Evolutionary conservation across 1,140 invertebrate genomes (phyloP), one percentile per base, ranked within the genome.

Genomic region (Ylistrum balloti): DNA sequence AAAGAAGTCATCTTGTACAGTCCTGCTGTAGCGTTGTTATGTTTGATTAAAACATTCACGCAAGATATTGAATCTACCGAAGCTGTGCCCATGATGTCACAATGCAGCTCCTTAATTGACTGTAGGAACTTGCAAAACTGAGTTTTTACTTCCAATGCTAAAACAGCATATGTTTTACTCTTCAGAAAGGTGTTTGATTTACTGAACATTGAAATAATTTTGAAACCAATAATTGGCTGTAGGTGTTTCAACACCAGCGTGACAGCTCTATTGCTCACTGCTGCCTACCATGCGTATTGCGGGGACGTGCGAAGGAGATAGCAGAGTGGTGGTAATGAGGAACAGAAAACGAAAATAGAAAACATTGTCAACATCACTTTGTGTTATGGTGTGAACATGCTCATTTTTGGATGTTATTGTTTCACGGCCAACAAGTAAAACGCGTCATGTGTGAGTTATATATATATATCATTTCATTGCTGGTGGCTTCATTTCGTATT

Each of bases 281-380:
- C 56, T 5, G 17, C 41, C n/a, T n/a, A 1, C 22, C n/a, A 5
- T 74, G 56, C 28, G 22, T 74, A 3, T 17, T 74, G 9, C 28
- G 2, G n/a, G 56, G 56, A 74, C 56, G 56, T 74, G 56, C 28
- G n/a, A 28, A 74, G n/a, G n/a, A 74, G 56, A 28, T 28, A 74
- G 22, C n/a, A 17, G 28, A 7, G 5, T n/a, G n/a, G 56, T 74
- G 56, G 28, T 74, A 74, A 74, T 74, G 56, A 74, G 22, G 28
- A 9, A 28, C 56, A 28, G 56, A n/a, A 11, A 74, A n/a, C 56
- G 28, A 28, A 74, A 74, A 74, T 74, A 74, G 56, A 74, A 48
- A 74, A 74, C n/a, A 74, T 28, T 74, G 56, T 74, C 56, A 74
- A 74, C 22, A 74, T n/a, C n/a, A 74, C 56, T 74, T 74, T 5